phyloP scores from a whole-genome alignment of 2,113 vertebrate genomes.

The Dendropsophus ebraccatus region DNA sequence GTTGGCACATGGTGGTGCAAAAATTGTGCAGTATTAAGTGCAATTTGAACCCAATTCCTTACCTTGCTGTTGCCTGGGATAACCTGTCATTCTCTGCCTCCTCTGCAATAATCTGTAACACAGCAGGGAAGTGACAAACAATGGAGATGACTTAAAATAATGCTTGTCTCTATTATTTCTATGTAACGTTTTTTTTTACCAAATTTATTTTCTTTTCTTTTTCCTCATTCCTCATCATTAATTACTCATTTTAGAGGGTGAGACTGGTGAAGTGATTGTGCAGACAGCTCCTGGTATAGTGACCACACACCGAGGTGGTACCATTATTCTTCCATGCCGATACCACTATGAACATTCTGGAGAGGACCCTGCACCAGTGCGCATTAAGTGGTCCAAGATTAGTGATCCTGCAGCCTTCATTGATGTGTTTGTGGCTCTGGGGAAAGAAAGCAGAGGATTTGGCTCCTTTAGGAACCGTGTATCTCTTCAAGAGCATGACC shows the following conservation, averaged over 20 bases:
- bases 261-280: constrained; percentile 88
- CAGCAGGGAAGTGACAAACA: neutral
- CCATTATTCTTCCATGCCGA: constrained; percentile 92
- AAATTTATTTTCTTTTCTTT: neutral
- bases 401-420: constrained; percentile 82
- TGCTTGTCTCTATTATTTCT: neutral
- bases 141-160: neutral
- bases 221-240: too few species aligned
- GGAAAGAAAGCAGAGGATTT: constrained; percentile 82
- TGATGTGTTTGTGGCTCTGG: constrained; percentile 90
- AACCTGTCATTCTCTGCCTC: too few species aligned
- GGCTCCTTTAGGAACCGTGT: constrained; percentile 84
- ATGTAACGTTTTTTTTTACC: neutral
- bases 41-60: too few species aligned
- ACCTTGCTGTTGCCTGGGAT: too few species aligned
- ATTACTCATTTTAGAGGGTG: constrained; percentile 80
- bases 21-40: too few species aligned
- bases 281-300: constrained; percentile 93
- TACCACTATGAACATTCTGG: constrained; percentile 86
- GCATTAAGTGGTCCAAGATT: constrained; percentile 96
- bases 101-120: neutral
- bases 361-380: constrained; percentile 79
- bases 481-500: constrained; percentile 80
- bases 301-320: constrained; percentile 88
- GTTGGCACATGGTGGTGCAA: too few species aligned